Evolutionary conservation across 2,888 invertebrate genomes (phyloP), one percentile per base, ranked within the genome.

Genomic region (Latrodectus hesperus): DNA sequence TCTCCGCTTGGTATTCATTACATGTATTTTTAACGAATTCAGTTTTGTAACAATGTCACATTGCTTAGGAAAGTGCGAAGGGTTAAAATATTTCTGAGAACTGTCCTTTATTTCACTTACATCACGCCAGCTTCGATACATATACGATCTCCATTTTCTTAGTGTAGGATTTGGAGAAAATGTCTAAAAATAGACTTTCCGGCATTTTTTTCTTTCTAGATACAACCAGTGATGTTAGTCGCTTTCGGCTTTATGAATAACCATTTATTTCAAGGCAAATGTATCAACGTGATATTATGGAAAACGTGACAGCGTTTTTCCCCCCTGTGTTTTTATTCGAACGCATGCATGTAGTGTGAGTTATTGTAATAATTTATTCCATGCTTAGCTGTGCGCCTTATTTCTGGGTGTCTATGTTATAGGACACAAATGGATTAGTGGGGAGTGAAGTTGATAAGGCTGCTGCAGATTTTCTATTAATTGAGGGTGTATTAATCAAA

Each of bases 261-360:
- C 60, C 60, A 60, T 60, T 60, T 60, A n/a, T 60, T 60, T 60
- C 60, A 60, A 60, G 60, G 60, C 60, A n/a, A 60, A 10, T 60
- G 60, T 60, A 60, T 60, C 60, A n/a, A n/a, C n/a, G n/a, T 60
- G 60, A 12, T 60, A 60, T 60, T 60, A n/a, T 60, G 60, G 60
- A 12, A 16, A 6, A n/a, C 60, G 60, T 60, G 60, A 60, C 60
- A n/a, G 60, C 14, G 60, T 60, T 60, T 60, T 60, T 60, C 10
- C 16, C 60, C n/a, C 60, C 14, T 6, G 60, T 38, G 5, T 38
- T 38, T 38, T 38, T 38, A 38, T 38, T 38, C 38, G 38, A 38
- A 38, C 4, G 38, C 4, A 38, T 38, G 38, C 38, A 38, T 38
- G 38, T 38, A 38, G 38, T 4, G 38, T 1, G 38, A 38, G 38